Evolutionary conservation across 2,888 invertebrate genomes (phyloP), one percentile per base, ranked within the genome.

Genomic region (Acheta domesticus): DNA sequence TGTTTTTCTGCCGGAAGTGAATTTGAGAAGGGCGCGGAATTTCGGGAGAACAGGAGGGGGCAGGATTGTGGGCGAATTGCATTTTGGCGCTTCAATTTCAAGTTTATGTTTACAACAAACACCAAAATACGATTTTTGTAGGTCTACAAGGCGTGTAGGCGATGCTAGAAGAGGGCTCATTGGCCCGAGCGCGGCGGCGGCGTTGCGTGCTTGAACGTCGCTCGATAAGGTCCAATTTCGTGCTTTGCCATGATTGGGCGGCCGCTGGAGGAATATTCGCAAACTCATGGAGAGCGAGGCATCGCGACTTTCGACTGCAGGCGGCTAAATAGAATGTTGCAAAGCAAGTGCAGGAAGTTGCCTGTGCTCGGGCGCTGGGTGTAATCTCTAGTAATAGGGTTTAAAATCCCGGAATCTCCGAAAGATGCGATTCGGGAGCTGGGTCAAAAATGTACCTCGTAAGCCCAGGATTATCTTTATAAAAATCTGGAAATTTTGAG

Each of bases 61-160:
- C 62, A 8, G 62, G 16, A 62, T 62, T 62, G n/a, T 62, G 62
- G 62, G 16, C n/a, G 62, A 62, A 62, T 62, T n/a, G 62, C n/a
- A 8, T 62, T 62, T 62, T 14, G 62, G 62, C 62, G 14, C 62
- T n/a, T 62, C 62, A 19, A 62, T n/a, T 62, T 62, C n/a, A n/a
- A 14, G 62, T 62, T 62, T 62, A 62, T n/a, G 62, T 62, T n/a
- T 62, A 62, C n/a, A 62, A 62, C n/a, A 62, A 62, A 62, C 62
- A 62, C 62, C 62, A 62, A 19, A 62, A 62, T n/a, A n/a, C 62
- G n/a, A 62, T 62, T 62, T n/a, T 62, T 62, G 62, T n/a, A 14
- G 16, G 62, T 62, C 12, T 62, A n/a, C 14, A 1, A 62, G n/a
- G 14, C 62, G 62, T 62, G 62, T 19, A 62, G 36, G 8, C 36